Base-by-base conservation (phyloP, 1,140 invertebrate species). In the Archivesica marissinica region DNA sequence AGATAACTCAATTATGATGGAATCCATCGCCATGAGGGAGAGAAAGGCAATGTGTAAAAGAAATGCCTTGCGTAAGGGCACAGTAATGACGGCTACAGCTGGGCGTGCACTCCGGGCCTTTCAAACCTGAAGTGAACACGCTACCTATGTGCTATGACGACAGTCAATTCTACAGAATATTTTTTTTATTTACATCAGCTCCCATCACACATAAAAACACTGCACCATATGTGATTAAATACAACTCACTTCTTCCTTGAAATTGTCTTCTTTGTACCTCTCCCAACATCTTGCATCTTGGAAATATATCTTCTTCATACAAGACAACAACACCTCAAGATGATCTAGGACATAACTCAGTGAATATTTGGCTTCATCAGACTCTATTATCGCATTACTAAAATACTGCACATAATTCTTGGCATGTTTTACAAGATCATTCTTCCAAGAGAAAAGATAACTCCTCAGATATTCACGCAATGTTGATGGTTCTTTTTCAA, bases 241-340 rank as follows among this genome's bases (percentile, higher is more conserved):
- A 44, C 41, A 44, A 44, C 23, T 59, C 33, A 59, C 54, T 2
- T 59, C 54, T 59, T 59, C 54, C 17, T 59, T 59, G n/a, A 59
- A 59, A 28, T 17, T 2, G 33, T 59, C 6, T 1, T 59, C 54
- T n/a, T 59, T 59, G 17, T 25, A 59, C 17, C 23, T 2, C 6
- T 59, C 54, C 54, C 54, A 59, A 59, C 54, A 59, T 59, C 28
- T 59, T 30, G 25, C 54, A 59, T 59, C 54, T 11, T 59, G 28
- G n/a, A 30, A 59, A 30, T 59, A 59, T 4, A 17, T 30, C 33
- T 17, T 59, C 25, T 59, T 59, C 7, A 7, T 30, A 30, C 54
- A 7, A 6, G 25, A 7, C 1, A 59, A 17, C 4, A 59, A 17
- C 54, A 59, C 33, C n/a, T 59, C 54, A 2, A 59, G 54, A 7